phyloP scores from a whole-genome alignment of 2,888 invertebrate genomes.

The Apamea epomidion region DNA sequence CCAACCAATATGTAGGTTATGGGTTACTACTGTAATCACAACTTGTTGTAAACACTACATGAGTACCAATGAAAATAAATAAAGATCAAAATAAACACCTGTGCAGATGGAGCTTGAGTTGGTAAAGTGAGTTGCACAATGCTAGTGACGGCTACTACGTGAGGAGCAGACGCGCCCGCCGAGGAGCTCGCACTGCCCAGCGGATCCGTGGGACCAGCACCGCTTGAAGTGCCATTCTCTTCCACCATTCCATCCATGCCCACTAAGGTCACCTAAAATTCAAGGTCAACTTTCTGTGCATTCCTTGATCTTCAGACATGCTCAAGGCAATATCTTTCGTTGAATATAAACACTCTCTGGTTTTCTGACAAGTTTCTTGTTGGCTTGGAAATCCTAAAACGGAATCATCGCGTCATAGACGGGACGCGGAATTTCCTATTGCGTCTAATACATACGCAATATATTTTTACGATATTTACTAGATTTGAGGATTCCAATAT shows the following conservation, averaged over 20 bases:
- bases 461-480: constrained; percentile 77
- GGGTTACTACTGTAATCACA: constrained; percentile 25
- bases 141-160: constrained; percentile 92
- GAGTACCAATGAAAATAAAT: constrained; percentile 45
- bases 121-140: constrained; percentile 96
- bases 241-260: constrained; percentile 98
- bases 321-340: constrained; percentile 73
- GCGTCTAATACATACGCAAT: constrained; percentile 83
- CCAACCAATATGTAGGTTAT: constrained; percentile 33
- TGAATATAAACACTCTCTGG: constrained; percentile 68
- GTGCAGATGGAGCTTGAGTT: constrained; percentile 91
- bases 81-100: constrained; percentile 88
- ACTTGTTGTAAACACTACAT: constrained; percentile 52
- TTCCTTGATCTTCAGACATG: constrained; percentile 81
- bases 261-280: constrained; percentile 92
- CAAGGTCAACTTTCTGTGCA: constrained; percentile 89
- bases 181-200: constrained; percentile 80
- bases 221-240: constrained; percentile 93
- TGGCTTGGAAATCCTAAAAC: constrained; percentile 84
- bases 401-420: constrained; percentile 85
- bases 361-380: constrained; percentile 77
- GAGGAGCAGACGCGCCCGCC: constrained; percentile 76
- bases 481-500: constrained; percentile 72
- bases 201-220: constrained; percentile 83
- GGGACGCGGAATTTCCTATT: constrained; percentile 85